A percentile compares a stretch with the other conserved stretches of the same genome.
Conservation (phyloP, 2,797 vertebrate species). For the Gymnodraco acuticeps region DNA sequence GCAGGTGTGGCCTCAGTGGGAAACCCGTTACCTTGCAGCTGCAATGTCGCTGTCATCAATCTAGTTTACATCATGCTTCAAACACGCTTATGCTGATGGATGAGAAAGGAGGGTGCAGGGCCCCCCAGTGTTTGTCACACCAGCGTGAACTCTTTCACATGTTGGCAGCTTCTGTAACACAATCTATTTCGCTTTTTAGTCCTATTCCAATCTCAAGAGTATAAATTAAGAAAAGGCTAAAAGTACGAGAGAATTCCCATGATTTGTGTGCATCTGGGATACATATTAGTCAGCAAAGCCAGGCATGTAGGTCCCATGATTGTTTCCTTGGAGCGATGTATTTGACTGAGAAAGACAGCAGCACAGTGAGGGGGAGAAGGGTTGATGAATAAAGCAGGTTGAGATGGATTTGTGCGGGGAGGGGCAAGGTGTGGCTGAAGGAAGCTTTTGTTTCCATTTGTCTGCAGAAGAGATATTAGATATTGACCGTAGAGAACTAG, state of each 20-base stretch:
- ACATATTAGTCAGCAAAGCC: conserved; percentile 75
- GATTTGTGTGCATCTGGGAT: conserved; percentile 74
- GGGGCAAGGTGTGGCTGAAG: conserved; percentile 58
- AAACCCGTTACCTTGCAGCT: conserved; percentile 42
- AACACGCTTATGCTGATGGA: background rate
- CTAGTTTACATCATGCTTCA: conserved; percentile 25
- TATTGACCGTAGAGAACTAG: background rate
- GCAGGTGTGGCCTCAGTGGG: conserved; percentile 33
- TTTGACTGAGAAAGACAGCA: conserved; percentile 65
- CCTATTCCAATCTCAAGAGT: conserved; percentile 12
- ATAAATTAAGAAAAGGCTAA: conserved; percentile 28
- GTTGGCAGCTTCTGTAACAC: background rate
- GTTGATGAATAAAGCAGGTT: conserved; percentile 74
- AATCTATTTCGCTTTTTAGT: background rate
- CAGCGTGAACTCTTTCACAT: background rate
- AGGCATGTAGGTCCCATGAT: conserved; percentile 74
- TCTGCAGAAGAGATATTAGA: conserved; percentile 19
- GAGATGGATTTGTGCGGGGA: conserved; percentile 40
- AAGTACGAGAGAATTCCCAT: conserved; percentile 46
- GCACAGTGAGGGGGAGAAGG: conserved; percentile 39
- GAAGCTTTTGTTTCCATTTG: conserved; percentile 17
- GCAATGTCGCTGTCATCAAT: conserved; percentile 16
- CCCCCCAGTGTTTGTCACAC: background rate
- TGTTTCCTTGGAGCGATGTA: conserved; percentile 65
- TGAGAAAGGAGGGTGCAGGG: background rate